These are phyloP conservation scores for Brachypterus glaber DNA, from an alignment of 2,888 invertebrate genomes.

Conservation along the genomic window DNA sequence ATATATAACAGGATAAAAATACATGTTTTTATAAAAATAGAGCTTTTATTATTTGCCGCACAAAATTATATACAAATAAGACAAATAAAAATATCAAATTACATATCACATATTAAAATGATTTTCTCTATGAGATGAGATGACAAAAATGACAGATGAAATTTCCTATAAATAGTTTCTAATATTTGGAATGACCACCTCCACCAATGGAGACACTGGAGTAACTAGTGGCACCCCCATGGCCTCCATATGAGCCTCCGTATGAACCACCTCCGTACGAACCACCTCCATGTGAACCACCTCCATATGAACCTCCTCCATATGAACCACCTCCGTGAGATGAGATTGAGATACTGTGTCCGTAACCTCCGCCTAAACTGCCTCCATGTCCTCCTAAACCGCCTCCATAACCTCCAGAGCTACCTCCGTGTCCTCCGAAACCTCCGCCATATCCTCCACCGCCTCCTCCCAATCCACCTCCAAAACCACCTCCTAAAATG, in stretches of 20 bases:
- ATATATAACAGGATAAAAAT: no score
- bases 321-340: slow-evolving; percentile 11
- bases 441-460: slow-evolving; percentile 15
- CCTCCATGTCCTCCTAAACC: slow-evolving; percentile 15
- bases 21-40: no score
- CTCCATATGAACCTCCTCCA: slow-evolving; percentile 9
- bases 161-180: slow-evolving; percentile 8
- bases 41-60: no score
- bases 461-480: slow-evolving; percentile 20
- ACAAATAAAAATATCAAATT: no score
- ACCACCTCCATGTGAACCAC: slow-evolving; percentile 8
- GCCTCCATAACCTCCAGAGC: slow-evolving; percentile 19
- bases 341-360: slow-evolving; percentile 8
- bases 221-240: slow-evolving; percentile 24
- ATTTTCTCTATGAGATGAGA: slow-evolving; percentile 12
- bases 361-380: no score
- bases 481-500: slow-evolving; percentile 19
- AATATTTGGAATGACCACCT: slow-evolving; percentile 22
- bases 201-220: slow-evolving; percentile 24
- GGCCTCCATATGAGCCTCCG: slow-evolving; percentile 5
- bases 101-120: slow-evolving; percentile 2
- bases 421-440: slow-evolving; percentile 14
- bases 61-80: no score
- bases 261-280: slow-evolving; percentile 5
- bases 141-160: slow-evolving; percentile 12